phyloP scores from a whole-genome alignment of 2,113 vertebrate genomes.

The Sylvia atricapilla region DNA sequence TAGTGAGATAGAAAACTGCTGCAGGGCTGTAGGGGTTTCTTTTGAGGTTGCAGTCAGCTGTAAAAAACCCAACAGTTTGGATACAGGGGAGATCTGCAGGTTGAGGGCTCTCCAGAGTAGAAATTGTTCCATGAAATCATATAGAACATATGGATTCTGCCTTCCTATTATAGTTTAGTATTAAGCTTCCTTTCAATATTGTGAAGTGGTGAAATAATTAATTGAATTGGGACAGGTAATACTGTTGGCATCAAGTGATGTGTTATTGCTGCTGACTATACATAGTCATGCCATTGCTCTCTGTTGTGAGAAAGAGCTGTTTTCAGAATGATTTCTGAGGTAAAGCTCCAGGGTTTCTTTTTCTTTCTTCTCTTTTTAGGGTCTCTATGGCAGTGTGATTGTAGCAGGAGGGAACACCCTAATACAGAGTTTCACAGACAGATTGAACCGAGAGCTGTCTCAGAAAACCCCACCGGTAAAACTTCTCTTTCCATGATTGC shows the following conservation, averaged over 20 bases:
- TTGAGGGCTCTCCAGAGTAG: background rate
- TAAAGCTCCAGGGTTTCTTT: background rate
- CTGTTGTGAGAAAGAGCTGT: background rate
- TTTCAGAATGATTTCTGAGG: background rate
- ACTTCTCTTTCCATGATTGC: background rate
- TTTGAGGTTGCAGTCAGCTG: background rate
- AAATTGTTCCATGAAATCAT: background rate
- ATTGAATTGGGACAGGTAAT: background rate
- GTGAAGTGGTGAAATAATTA: background rate
- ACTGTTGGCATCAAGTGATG: background rate
- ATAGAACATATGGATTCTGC: background rate
- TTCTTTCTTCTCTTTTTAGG: slow-evolving; percentile 72
- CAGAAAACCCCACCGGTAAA: slow-evolving; percentile 97
- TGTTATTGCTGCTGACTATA: background rate
- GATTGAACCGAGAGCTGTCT: slow-evolving; percentile 94
- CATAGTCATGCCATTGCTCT: accelerated
- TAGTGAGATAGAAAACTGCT: background rate
- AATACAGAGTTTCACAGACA: slow-evolving; percentile 96
- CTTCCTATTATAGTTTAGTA: background rate
- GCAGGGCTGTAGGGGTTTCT: background rate
- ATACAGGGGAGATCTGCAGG: background rate
- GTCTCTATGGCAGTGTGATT: slow-evolving; percentile 96
- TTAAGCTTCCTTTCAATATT: background rate
- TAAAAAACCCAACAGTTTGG: background rate
- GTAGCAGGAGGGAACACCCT: slow-evolving; percentile 97